Evolutionary conservation across 2,113 vertebrate species (phyloP).

Genomic region (Semnornis frantzii): DNA sequence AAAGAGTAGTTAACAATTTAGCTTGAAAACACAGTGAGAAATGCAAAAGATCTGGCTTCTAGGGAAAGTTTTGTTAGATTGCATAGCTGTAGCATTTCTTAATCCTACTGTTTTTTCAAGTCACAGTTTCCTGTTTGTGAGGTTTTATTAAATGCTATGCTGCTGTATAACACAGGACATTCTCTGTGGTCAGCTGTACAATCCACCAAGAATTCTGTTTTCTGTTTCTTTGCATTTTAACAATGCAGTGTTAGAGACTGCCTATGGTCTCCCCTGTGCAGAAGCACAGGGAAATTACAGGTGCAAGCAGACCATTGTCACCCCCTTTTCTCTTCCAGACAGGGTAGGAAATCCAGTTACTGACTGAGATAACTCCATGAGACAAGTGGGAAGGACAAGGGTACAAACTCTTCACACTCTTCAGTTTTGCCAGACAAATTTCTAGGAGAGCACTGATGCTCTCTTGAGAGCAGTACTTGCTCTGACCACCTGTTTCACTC

Average conservation of each 20-base stretch:
- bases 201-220: neutral
- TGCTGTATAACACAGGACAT: neutral
- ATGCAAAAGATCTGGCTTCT: neutral
- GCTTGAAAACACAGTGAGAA: neutral
- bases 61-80: neutral
- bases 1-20: neutral
- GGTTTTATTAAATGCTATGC: neutral
- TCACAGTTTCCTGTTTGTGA: neutral
- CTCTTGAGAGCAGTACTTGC: neutral
- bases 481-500: neutral
- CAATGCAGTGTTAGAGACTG: neutral
- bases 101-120: neutral
- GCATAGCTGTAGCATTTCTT: neutral
- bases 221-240: neutral
- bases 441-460: neutral
- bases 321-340: neutral
- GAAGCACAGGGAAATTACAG: neutral
- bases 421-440: neutral
- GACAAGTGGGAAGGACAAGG: neutral
- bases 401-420: neutral
- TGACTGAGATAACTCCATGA: neutral
- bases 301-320: neutral
- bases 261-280: neutral
- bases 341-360: neutral
- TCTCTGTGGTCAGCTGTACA: neutral